Base-by-base conservation (phyloP, 1,140 invertebrate species). In the Potamilus streckersoni region DNA sequence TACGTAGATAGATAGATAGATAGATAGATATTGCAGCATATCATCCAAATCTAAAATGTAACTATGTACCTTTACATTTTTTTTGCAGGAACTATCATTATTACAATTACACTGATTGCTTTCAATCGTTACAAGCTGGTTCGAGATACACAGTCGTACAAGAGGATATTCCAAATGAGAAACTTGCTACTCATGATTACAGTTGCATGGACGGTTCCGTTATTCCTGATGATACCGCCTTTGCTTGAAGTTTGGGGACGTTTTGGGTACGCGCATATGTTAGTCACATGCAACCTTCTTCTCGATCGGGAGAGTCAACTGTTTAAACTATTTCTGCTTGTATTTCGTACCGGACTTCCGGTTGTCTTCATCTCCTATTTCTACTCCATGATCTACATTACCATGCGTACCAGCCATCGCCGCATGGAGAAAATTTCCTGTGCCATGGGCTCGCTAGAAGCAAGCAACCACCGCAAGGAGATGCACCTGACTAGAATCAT, bases 41-140 rank as follows among this genome's bases (percentile, higher is more conserved):
- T 49, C 17, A 19, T 8, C 17, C 38, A 15, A 15, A 15, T 31
- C 19, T 20, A 5, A 64, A 11, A 72, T 64, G 49, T 4, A 17
- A 64, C 20, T 68, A 66, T 49, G 16, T 61, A 68, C 15, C 56
- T 58, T 66, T 61, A 31, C 55, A 14, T 80, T 57, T 79, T 23
- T 60, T 74, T 74, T 31, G 27, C 79, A 85, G 84, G 84, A 6
- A 85, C 82, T 55, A 84, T 81, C 16, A 80, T 85, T 63, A 83
- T 85, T 4, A 85, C 82, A 57, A 84, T 85, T 38, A 83, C 80
- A 6, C 27, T 84, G 70, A 85, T 85, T 15, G 82, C 84, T 8
- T 85, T 74, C 60, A 85, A 85, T 66, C 69, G 84, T 16, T 85
- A 83, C 79, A 82, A 82, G 69, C 72, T 85, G n/a, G 78, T 85